Evolutionary conservation across 1,140 invertebrate genomes (phyloP), one percentile per base, ranked within the genome.

Genomic region (Cyphomyrmex costatus): DNA sequence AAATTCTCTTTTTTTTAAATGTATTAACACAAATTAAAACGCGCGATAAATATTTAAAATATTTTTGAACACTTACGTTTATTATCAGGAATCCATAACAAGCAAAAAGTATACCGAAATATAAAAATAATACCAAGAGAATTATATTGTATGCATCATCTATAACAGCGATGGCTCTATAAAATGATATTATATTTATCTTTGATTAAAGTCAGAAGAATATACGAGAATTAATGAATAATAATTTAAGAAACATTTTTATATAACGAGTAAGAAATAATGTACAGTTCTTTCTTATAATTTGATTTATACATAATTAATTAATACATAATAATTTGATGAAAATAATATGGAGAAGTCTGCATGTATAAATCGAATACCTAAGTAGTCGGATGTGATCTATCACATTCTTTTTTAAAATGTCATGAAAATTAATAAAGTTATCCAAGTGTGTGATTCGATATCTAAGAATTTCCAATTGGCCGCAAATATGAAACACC

Each of bases 101-200:
- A 49, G 65, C 85, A n/a, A 33, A 16, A 16, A 78, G 14, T 8
- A 49, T 46, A 19, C 66, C 66, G 3, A 86, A 87, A 30, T 66
- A 79, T 14, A 86, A 5, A 27, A 86, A 86, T 33, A 68, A 7
- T 68, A 27, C 10, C 12, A 87, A 16, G 5, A 87, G 27, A 14
- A 73, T 56, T 24, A 79, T 21, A 30, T 60, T 86, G 0, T 46
- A 88, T 19, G 36, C 71, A 21, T 51, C 46, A 51, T 88, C 83
- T 21, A 88, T 66, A 46, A 56, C 2, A 4, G 71, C 33, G 5
- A 86, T 56, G 4, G 83, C 66, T 68, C 65, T 68, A 24, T 46
- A 68, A 68, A 68, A 53, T 53, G 16, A 53, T 53, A 53, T 53
- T 53, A 3, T 49, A 49, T 49, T 42, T 42, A 42, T 42, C 8